A percentile compares a stretch with the other conserved stretches of the same genome.
These are phyloP conservation scores for Synergus itoensis DNA, from an alignment of 2,888 invertebrate genomes.

Conservation along the genomic window DNA sequence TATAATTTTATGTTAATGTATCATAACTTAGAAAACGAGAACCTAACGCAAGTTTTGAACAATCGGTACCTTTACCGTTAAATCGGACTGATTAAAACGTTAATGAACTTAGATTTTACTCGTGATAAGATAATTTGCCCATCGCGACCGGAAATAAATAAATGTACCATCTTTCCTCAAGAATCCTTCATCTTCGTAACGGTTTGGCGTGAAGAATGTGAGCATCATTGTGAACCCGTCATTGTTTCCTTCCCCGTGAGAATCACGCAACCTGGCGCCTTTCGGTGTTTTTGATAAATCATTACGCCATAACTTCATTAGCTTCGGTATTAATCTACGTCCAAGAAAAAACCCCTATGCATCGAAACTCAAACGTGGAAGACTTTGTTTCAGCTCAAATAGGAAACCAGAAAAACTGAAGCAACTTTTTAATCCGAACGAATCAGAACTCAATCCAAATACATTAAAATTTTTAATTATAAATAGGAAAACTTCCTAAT, in stretches of 20 bases:
- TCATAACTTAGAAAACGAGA: not conserved
- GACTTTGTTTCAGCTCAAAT: not conserved
- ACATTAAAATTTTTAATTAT: no score
- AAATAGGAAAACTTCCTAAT: no score
- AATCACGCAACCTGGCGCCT: not conserved
- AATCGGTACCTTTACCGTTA: conserved; percentile 21
- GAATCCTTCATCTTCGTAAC: conserved; percentile 7
- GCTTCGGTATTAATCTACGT: not conserved
- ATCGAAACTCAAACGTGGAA: not conserved
- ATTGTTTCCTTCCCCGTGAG: conserved; percentile 12
- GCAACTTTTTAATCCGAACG: no score
- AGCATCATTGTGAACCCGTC: conserved; percentile 12
- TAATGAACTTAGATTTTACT: conserved; percentile 30
- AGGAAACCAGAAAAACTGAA: no score
- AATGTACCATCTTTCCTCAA: conserved; percentile 4
- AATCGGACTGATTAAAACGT: not conserved
- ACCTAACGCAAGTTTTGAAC: not conserved
- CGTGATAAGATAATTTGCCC: conserved; percentile 3
- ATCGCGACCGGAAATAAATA: conserved; percentile 13
- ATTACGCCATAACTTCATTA: conserved; percentile 7
- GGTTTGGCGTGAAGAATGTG: conserved; percentile 19
- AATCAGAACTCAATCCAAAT: no score
- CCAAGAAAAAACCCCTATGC: not conserved
- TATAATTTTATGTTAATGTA: no score
- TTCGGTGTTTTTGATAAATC: conserved; percentile 22